A percentile compares a stretch with the other conserved stretches of the same genome.
phyloP scores from a whole-genome alignment of 2,113 vertebrate species.

The Actenoides lindsayi region DNA sequence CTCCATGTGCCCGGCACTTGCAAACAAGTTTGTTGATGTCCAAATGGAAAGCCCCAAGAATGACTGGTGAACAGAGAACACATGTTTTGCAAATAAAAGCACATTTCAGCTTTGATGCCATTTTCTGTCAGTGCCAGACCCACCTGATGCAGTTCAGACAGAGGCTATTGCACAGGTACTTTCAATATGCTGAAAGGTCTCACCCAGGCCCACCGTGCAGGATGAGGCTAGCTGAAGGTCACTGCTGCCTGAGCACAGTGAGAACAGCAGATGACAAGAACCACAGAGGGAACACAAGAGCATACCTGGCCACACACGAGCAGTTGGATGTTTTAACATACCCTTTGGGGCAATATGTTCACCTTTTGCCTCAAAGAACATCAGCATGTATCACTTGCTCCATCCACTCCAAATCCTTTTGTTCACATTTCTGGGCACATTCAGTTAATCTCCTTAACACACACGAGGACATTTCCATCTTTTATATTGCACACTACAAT shows the following conservation, averaged over 20 bases:
- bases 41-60: neutral
- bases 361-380: neutral
- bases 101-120: neutral
- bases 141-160: accelerated
- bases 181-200: neutral
- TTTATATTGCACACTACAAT: neutral
- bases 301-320: accelerated
- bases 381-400: neutral
- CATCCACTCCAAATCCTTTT: neutral
- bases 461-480: neutral
- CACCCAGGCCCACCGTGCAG: accelerated
- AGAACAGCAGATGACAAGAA: neutral
- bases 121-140: neutral
- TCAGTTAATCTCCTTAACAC: neutral
- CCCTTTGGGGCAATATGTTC: neutral
- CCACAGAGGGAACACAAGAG: neutral
- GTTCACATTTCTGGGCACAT: neutral
- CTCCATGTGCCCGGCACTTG: neutral
- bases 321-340: neutral
- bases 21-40: neutral
- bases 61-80: neutral
- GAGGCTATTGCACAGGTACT: neutral
- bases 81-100: neutral
- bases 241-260: neutral
- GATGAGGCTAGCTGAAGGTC: neutral